Conservation (phyloP, 2,797 vertebrate species). For the Micromesistius poutassou region DNA sequence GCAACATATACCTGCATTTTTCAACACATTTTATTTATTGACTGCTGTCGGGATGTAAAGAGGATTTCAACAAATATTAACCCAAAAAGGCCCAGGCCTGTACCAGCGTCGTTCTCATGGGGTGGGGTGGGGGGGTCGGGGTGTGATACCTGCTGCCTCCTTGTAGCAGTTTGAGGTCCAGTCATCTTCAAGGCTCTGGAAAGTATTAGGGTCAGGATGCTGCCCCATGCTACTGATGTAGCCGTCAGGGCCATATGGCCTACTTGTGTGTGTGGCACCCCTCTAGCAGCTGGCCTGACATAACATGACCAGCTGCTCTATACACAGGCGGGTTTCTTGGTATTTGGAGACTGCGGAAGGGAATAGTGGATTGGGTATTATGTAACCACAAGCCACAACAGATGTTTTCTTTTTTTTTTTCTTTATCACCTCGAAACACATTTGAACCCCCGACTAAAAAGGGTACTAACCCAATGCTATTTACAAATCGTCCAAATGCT, state of each 20-base stretch:
- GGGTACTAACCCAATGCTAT: not conserved
- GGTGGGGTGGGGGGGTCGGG: too few species aligned
- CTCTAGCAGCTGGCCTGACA: constrained; percentile 63
- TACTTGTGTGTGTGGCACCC: constrained; percentile 54
- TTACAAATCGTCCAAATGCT: not conserved
- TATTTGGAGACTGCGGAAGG: constrained; percentile 45
- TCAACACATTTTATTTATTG: too few species aligned
- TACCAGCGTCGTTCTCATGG: not conserved
- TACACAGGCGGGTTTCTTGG: constrained; percentile 50
- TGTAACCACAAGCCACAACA: constrained; percentile 46
- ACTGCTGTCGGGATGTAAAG: too few species aligned
- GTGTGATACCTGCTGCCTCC: not conserved
- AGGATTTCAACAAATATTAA: too few species aligned
- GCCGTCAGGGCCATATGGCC: constrained; percentile 51
- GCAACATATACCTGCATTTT: too few species aligned
- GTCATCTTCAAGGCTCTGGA: not conserved
- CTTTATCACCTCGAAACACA: constrained; percentile 27
- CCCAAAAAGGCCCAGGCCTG: too few species aligned
- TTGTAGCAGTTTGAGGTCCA: not conserved
- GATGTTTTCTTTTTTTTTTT: constrained; percentile 11
- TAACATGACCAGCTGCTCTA: constrained; percentile 69
- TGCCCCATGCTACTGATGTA: not conserved
- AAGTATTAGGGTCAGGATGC: constrained; percentile 8
- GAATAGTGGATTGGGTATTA: constrained; percentile 58
- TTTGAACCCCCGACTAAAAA: constrained; percentile 53